Base-by-base conservation (phyloP, 1,140 invertebrate genomes). In the Zaprionus camerounensis region DNA sequence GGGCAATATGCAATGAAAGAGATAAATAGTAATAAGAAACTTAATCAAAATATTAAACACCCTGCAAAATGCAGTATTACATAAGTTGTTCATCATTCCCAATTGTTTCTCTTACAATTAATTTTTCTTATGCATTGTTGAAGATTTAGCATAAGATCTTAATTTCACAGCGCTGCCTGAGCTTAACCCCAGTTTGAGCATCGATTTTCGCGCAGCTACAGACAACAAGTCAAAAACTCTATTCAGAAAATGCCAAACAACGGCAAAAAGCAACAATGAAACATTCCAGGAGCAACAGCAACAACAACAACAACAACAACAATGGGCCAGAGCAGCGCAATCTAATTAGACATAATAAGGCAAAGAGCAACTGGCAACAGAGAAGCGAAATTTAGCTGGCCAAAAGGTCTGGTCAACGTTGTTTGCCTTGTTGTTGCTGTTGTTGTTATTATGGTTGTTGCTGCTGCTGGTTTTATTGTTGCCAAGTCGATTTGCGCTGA, bases 271-370 rank as follows among this genome's bases (percentile, higher is more conserved):
- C 28, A 67, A 67, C 70, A 77, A 77, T 63, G 56, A 77, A 61
- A 63, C 57, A 65, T 72, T 51, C 64, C 78, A 77, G 46, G 7
- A 65, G n/a, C 58, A 24, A 3, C 15, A 22, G n/a, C 58, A 24
- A 3, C 15, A 22, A 6, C 20, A 51, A 41, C 28, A 28, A 41
- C 73, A 66, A 64, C 55, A 34, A 65, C 64, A 49, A 49, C 46
- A 49, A 49, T 51, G 20, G 46, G 46, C 46, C 46, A 22, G 46
- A 24, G 46, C 71, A 87, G 57, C 82, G 69, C 80, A 87, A 77
- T 87, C 82, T 86, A 86, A 86, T 86, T 87, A 87, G 84, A 88
- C 83, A 84, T 87, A 87, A 87, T 87, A 88, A 84, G 83, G 81
- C 81, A 88, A 61, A 69, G 58, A 75, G 65, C 73, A 79, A 34